Conservation (phyloP, 2,797 vertebrate genomes). For the Babyrousa celebensis region DNA sequence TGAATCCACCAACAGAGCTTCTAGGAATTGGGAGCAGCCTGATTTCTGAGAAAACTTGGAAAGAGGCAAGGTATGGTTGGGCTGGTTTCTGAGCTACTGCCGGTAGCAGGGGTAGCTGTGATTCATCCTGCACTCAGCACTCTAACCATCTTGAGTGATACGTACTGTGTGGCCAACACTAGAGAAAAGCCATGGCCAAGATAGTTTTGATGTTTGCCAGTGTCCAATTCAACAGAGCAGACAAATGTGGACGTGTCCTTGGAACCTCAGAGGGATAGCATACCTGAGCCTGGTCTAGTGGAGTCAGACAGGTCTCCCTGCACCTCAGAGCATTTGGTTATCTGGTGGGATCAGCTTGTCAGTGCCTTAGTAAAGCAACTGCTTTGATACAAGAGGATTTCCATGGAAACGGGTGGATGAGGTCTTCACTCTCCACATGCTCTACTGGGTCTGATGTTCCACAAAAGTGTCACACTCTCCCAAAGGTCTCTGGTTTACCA, state of each 20-base stretch:
- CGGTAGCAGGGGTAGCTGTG: not conserved
- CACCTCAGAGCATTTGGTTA: not conserved
- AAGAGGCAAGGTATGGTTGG: not conserved
- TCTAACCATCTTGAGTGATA: not conserved
- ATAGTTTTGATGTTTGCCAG: not conserved
- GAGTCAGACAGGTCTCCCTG: not conserved
- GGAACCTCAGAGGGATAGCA: not conserved
- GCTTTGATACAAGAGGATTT: not conserved
- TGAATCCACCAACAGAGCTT: slow-evolving; percentile 78
- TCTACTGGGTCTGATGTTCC: not conserved
- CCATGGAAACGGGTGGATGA: not conserved
- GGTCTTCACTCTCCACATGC: not conserved
- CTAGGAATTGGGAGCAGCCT: not conserved
- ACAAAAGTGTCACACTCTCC: not conserved
- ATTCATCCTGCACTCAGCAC: not conserved
- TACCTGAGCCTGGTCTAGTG: not conserved
- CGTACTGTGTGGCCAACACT: not conserved
- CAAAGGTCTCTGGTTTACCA: slow-evolving; percentile 35
- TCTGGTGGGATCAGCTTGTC: not conserved
- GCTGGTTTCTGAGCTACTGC: not conserved
- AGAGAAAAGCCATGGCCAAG: not conserved
- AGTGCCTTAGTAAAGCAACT: not conserved
- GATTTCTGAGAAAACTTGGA: slow-evolving; percentile 57
- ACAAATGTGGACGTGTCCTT: not conserved
- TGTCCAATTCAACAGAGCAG: not conserved